Base-by-base conservation (phyloP, 2,113 vertebrate species). In the Verasper variegatus region DNA sequence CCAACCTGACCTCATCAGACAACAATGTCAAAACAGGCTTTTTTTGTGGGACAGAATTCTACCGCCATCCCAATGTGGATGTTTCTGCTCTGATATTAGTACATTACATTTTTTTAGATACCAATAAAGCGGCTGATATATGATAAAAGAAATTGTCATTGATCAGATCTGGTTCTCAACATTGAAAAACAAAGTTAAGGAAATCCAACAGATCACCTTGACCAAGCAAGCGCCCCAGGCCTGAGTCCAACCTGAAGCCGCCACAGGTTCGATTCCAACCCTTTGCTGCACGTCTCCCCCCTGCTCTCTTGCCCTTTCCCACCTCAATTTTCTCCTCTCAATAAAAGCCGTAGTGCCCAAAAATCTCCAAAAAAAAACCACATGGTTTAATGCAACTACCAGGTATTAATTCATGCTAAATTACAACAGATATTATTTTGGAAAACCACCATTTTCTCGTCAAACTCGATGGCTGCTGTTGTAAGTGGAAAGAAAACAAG, bases 401-500 rank as follows among this genome's bases (percentile, higher is more conserved):
- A 66, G 70, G 49, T 47, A 58, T 73, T 51, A 59, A 67, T 24
- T 67, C 24, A 71, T 20, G 15, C n/a, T 58, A 26, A 31, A 76
- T 68, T 49, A 61, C 9, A 57, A 15, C 61, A 60, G 21, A 24
- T 45, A 35, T 81, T 68, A 69, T 72, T 86, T 76, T 54, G 51
- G 54, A 70, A 66, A 64, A 56, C 42, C 74, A 59, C 64, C 71
- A 77, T 74, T 80, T 86, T 71, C 35, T 61, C 27, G 67, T 67
- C 14, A 21, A 65, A 57, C 64, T 76, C 49, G 24, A 2, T 47
- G 27, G 21, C 52, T 69, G 58, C 65, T 15, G 52, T 62, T 68
- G 72, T 65, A 69, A 78, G 67, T 17, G 3, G n/a, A 55, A 56
- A 78, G 68, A 82, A 74, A 87, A 86, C 76, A 80, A 75, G 66